phyloP scores from a whole-genome alignment of 1,140 invertebrate species.

The Saccostrea glomerata region DNA sequence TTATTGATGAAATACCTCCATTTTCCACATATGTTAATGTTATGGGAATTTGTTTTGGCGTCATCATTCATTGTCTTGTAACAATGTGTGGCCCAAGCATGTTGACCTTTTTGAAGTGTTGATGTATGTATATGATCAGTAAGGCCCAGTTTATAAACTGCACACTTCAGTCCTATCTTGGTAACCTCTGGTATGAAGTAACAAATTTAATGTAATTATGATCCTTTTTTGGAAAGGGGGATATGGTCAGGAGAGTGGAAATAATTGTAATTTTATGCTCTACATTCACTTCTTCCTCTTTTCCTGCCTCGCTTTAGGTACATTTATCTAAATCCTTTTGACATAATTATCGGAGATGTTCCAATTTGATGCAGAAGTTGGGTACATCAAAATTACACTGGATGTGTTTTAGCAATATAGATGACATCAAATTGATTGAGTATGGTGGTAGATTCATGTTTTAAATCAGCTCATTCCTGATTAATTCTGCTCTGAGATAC shows the following conservation, averaged over 20 bases:
- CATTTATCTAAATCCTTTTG: no score
- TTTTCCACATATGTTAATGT: conserved; percentile 34
- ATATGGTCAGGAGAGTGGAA: no score
- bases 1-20: conserved; percentile 29
- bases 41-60: conserved; percentile 34
- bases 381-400: conserved; percentile 9
- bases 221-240: no score
- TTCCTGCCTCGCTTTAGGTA: background rate
- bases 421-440: conserved; percentile 1
- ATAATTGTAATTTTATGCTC: no score
- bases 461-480: background rate
- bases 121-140: background rate
- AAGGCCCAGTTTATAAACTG: no score
- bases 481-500: background rate
- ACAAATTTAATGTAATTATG: no score
- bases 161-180: no score
- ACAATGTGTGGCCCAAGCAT: background rate
- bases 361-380: background rate
- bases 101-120: background rate
- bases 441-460: conserved; percentile 15
- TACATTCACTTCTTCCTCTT: background rate
- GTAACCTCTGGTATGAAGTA: no score
- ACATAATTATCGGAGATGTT: background rate
- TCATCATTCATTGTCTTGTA: conserved; percentile 18
- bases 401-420: background rate